A percentile compares a stretch with the other conserved stretches of the same genome.
These are phyloP conservation scores for Mus spicilegus DNA, from an alignment of 2,113 vertebrate species.

Conservation along the genomic window DNA sequence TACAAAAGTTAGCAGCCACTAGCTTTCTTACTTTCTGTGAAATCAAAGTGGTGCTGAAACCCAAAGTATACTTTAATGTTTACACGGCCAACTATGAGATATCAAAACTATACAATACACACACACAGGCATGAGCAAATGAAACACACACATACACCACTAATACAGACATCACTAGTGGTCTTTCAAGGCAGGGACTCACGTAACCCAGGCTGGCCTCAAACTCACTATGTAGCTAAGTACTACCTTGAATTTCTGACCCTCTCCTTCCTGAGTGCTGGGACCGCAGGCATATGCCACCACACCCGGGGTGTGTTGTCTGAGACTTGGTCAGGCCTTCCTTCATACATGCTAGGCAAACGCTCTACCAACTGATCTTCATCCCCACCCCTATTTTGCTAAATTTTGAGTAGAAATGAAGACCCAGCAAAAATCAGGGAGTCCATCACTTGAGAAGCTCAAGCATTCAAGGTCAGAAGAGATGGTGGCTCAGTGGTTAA, in stretches of 20 bases:
- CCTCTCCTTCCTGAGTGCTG: neutral
- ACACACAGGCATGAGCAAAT: neutral
- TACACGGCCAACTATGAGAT: neutral
- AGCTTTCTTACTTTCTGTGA: neutral
- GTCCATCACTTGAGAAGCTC: neutral
- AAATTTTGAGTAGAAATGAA: slow-evolving; percentile 14
- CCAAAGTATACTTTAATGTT: slow-evolving; percentile 16
- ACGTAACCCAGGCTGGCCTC: neutral
- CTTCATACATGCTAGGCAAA: neutral
- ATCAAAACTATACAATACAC: neutral
- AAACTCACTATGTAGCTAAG: neutral
- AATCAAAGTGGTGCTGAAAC: neutral
- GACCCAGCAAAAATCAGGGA: neutral
- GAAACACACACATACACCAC: neutral
- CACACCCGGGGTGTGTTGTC: too few relatives aligned
- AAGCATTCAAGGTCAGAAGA: neutral
- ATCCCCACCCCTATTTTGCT: neutral
- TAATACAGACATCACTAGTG: neutral
- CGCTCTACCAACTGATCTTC: neutral
- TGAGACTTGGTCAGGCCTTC: neutral
- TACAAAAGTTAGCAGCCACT: slow-evolving; percentile 13
- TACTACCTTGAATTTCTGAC: neutral
- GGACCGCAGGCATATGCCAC: neutral
- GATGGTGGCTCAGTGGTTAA: neutral
- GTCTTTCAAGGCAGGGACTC: neutral